These are phyloP conservation scores for Probaryconus sp. DNA, from an alignment of 1,140 invertebrate species.

Conservation along the genomic window DNA sequence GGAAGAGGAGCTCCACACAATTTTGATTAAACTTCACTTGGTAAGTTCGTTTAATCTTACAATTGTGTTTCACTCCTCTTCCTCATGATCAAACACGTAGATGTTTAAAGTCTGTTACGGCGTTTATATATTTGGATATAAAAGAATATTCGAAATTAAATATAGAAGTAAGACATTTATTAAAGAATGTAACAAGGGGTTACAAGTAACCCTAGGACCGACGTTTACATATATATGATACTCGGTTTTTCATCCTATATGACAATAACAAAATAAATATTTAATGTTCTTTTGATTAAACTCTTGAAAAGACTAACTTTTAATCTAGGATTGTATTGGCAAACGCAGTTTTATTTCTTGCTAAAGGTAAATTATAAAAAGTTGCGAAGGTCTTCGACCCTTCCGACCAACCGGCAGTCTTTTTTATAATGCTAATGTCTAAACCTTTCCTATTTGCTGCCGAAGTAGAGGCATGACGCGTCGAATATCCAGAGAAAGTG, in stretches of 20 bases:
- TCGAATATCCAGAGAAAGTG: background rate
- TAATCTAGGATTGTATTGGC: constrained; percentile 10
- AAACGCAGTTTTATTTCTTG: constrained; percentile 4
- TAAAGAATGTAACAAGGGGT: background rate
- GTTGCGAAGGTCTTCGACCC: background rate
- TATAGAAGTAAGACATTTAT: background rate
- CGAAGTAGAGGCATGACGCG: no score
- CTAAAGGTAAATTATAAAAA: constrained; percentile 8
- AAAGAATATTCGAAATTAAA: background rate
- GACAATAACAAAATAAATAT: no score
- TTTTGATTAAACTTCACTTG: no score
- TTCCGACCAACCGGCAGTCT: background rate
- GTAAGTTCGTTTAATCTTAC: no score
- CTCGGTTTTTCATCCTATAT: no score
- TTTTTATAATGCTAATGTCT: background rate
- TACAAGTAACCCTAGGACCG: background rate
- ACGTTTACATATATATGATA: no score
- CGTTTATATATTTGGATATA: no score
- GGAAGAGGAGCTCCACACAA: background rate
- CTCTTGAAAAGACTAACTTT: no score
- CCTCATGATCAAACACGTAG: constrained; percentile 29
- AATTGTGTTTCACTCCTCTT: constrained; percentile 25
- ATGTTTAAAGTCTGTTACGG: constrained; percentile 34
- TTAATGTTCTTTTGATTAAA: no score
- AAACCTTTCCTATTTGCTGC: no score